These are phyloP conservation scores for Drosophila pseudotalamancana DNA, from an alignment of 2,888 invertebrate genomes.

Conservation along the genomic window DNA sequence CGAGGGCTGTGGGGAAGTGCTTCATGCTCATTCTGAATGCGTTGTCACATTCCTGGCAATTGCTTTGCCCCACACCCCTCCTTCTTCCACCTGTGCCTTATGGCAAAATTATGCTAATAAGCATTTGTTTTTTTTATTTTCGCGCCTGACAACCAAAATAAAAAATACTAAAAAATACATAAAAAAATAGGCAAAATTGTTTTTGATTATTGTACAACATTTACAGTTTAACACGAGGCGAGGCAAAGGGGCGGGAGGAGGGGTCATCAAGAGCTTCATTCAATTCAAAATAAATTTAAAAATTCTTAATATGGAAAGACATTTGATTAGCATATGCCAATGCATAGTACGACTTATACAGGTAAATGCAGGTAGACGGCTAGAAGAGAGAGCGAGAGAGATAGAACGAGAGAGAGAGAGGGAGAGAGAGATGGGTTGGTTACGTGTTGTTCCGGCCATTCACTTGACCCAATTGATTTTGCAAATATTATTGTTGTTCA, in stretches of 20 bases:
- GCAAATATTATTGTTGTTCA: constrained; percentile 65
- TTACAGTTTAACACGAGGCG: constrained; percentile 59
- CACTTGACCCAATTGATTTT: constrained; percentile 70
- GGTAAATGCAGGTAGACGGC: not conserved
- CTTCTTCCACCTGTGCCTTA: too few species aligned
- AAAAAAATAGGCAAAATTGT: constrained; percentile 24
- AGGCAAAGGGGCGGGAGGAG: not conserved
- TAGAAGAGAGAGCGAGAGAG: not conserved
- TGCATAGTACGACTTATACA: constrained; percentile 8
- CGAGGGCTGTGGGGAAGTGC: constrained; percentile 27
- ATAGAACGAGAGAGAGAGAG: not conserved
- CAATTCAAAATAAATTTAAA: constrained; percentile 20
- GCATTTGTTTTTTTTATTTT: constrained; percentile 62
- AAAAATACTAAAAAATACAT: constrained; percentile 2
- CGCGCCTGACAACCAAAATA: constrained; percentile 19
- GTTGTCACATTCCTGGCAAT: constrained; percentile 60
- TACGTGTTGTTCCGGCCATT: constrained; percentile 51
- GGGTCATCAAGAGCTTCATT: constrained; percentile 21
- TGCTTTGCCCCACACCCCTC: constrained; percentile 9
- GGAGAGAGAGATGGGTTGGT: constrained; percentile 1
- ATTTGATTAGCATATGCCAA: constrained; percentile 64
- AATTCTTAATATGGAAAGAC: constrained; percentile 48
- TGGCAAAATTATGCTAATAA: constrained; percentile 77
- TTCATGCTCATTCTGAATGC: constrained; percentile 45
- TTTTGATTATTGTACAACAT: constrained; percentile 72